Evolutionary conservation across 2,797 vertebrate species (phyloP).

Genomic region (Benthosema pterotum): DNA sequence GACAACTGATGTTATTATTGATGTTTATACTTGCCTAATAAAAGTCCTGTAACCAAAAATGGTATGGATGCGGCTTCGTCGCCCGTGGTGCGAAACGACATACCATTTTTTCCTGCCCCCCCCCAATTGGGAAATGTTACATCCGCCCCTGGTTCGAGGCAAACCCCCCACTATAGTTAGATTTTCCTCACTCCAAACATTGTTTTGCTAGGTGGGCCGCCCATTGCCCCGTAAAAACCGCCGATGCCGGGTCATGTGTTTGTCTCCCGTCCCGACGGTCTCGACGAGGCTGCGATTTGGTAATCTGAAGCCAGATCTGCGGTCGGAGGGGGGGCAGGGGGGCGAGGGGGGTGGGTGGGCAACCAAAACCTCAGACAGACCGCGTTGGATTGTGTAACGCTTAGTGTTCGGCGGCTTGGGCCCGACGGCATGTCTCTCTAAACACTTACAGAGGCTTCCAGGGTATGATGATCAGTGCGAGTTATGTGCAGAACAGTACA

Average conservation of each 20-base stretch:
- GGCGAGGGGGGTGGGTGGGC: no score
- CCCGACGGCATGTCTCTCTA: conserved; percentile 46
- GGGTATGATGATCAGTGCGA: conserved; percentile 23
- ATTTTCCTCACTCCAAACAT: conserved; percentile 66
- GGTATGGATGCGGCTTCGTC: no score
- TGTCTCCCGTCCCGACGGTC: conserved; percentile 60
- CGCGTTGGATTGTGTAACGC: conserved; percentile 61
- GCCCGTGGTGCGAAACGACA: no score
- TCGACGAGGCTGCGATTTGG: conserved; percentile 51
- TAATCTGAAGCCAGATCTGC: conserved; percentile 67
- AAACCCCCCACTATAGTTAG: conserved; percentile 56
- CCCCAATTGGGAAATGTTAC: no score
- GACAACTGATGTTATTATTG: no score
- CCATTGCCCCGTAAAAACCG: conserved; percentile 71
- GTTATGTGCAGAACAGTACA: conserved; percentile 7
- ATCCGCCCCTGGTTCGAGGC: no score
- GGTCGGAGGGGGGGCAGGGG: no score
- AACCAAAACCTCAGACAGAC: conserved; percentile 58
- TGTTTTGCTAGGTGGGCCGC: conserved; percentile 71
- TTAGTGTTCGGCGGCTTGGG: conserved; percentile 50
- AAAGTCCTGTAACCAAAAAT: no score
- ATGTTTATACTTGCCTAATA: no score
- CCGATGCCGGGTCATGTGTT: conserved; percentile 68
- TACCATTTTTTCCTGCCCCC: no score
- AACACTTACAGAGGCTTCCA: conserved; percentile 32